Conservation (phyloP, 1,140 invertebrate species). For the Asbolus verrucosus region DNA sequence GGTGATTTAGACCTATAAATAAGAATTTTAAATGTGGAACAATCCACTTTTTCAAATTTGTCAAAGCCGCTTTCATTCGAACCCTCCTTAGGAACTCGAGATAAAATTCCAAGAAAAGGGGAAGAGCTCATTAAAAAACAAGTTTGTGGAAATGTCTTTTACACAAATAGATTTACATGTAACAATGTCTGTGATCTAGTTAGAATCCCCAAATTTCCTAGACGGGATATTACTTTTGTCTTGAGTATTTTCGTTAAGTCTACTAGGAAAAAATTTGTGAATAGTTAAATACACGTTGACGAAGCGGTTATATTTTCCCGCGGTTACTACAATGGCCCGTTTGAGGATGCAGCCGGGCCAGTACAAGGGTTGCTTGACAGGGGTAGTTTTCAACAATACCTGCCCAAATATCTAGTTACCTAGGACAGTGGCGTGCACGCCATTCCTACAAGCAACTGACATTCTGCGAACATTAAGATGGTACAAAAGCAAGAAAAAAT, state of each 20-base stretch:
- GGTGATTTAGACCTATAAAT: too few relatives aligned
- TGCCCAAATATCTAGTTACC: constrained; percentile 50
- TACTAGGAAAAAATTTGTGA: constrained; percentile 35
- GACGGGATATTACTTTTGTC: background rate
- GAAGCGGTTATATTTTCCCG: constrained; percentile 55
- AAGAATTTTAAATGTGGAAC: too few relatives aligned
- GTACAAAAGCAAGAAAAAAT: too few relatives aligned
- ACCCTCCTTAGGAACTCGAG: background rate
- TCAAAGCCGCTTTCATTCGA: background rate
- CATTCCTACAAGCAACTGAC: background rate
- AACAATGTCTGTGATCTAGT: constrained; percentile 3
- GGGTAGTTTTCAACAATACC: constrained; percentile 53
- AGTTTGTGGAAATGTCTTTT: constrained; percentile 1
- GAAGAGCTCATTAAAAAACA: constrained; percentile 20
- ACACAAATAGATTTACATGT: background rate
- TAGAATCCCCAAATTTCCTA: background rate
- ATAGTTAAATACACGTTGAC: constrained; percentile 44
- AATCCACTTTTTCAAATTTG: background rate
- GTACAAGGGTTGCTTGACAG: constrained; percentile 52
- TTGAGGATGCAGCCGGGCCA: constrained; percentile 52
- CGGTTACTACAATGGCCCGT: constrained; percentile 57
- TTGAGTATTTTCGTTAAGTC: constrained; percentile 32
- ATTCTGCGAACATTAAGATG: too few relatives aligned
- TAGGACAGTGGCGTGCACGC: constrained; percentile 50
- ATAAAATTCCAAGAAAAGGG: too few relatives aligned